Evolutionary conservation across 2,888 invertebrate species (phyloP), one percentile per base, ranked within the genome.

Genomic region (Eilema depressum): DNA sequence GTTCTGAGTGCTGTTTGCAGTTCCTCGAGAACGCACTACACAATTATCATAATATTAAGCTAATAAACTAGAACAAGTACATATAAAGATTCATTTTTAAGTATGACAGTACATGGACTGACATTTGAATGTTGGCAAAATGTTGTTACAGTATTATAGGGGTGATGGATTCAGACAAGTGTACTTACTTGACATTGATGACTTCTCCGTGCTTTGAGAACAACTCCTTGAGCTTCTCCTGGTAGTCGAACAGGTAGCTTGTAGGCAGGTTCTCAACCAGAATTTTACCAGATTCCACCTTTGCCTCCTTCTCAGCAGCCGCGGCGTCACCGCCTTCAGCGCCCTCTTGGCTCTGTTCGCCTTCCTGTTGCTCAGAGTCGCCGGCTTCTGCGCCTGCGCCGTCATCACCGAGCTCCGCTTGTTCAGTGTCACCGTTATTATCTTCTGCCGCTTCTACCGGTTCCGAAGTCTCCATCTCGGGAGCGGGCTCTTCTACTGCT

Each of bases 121-220:
- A 95, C 94, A 95, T 95, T 95, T 95, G 95, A 95, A 95, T 95
- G 95, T 95, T 93, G 91, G 86, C 86, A 91, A 88, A 82, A 85
- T 76, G 84, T 74, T 74, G 64, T 76, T 65, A 60, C 64, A 75
- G 41, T 66, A 63, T 59, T 63, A 63, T 37, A 68, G 67, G 41
- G 66, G 47, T 68, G 59, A 62, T 63, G 20, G 41, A 25, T 26
- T 53, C 53, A 53, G 62, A 56, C 28, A 33, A 62, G 25, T 37
- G 64, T 83, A 91, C 95, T 95, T 77, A 95, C 95, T 94, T 95
- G 78, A 95, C 91, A 47, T 85, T 83, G 81, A 82, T 80, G 75
- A 95, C 87, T 88, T 95, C 95, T 78, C 95, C 95, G 70, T 95
- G 87, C 82, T 95, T 94, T 60, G 94, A 93, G 89, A 95, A 95